Percentiles rank a stretch among this genome's conserved stretches.
Evolutionary conservation across 2,797 vertebrate species (phyloP).

Genomic region (Sus cebifrons): DNA sequence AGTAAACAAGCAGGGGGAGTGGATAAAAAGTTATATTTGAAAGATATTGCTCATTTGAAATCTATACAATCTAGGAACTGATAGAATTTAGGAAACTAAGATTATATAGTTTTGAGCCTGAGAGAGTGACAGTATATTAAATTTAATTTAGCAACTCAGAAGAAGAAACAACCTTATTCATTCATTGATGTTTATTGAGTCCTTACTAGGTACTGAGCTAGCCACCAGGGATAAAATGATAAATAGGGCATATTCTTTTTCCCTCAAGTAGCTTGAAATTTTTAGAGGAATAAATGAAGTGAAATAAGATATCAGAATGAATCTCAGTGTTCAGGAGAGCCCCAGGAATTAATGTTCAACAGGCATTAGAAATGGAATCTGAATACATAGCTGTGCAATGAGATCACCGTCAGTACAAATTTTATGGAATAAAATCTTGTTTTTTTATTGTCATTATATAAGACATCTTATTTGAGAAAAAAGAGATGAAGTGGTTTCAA

Average conservation of each 20-base stretch:
- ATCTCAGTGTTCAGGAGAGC: not conserved
- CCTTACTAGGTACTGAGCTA: not conserved
- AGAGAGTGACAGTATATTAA: not conserved
- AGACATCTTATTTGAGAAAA: conserved; percentile 35
- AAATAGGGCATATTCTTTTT: conserved; percentile 7
- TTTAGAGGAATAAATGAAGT: not conserved
- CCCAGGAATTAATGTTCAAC: not conserved
- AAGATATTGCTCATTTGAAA: not conserved
- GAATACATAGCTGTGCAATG: not conserved
- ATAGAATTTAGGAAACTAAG: not conserved
- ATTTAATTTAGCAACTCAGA: conserved; percentile 9
- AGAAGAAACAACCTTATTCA: not conserved
- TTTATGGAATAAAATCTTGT: not conserved
- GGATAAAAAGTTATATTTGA: not conserved
- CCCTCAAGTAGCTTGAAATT: not conserved
- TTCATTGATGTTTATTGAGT: conserved; percentile 12
- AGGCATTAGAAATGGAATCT: not conserved
- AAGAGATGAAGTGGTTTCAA: conserved; percentile 39
- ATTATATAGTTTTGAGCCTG: not conserved
- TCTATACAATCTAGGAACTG: not conserved
- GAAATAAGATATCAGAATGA: conserved; percentile 18
- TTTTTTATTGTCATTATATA: not conserved
- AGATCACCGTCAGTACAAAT: not conserved
- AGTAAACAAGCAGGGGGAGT: not conserved
- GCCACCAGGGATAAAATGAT: conserved; percentile 15